phyloP scores from a whole-genome alignment of 1,140 invertebrate species.

The Cydia pomonella region DNA sequence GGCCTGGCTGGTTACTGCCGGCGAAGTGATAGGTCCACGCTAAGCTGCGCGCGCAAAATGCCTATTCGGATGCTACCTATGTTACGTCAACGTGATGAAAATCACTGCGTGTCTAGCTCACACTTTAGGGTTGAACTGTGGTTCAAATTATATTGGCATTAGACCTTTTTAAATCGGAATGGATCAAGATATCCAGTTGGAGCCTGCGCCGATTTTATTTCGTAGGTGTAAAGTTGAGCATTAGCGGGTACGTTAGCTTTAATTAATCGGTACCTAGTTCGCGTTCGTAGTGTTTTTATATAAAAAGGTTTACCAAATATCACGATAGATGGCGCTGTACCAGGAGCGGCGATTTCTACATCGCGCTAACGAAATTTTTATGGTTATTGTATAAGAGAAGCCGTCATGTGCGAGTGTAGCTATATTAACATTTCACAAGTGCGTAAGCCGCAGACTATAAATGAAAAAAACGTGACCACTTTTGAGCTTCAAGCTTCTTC shows the following conservation, averaged over 20 bases:
- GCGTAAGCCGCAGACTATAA: too few species aligned
- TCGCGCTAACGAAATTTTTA: too few species aligned
- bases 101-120: neutral
- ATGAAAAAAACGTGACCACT: too few species aligned
- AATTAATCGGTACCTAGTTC: constrained; percentile 43
- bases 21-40: constrained; percentile 59
- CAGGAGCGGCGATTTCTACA: too few species aligned
- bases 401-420: too few species aligned
- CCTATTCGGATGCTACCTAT: neutral
- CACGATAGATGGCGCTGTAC: too few species aligned
- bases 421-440: too few species aligned
- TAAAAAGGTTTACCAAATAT: too few species aligned
- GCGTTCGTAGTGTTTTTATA: neutral
- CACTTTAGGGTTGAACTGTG: neutral
- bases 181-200: constrained; percentile 34
- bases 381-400: too few species aligned
- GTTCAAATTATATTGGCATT: neutral
- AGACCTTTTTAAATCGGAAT: neutral
- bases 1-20: constrained; percentile 71
- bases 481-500: too few species aligned
- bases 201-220: constrained; percentile 74
- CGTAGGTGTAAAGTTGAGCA: constrained; percentile 66
- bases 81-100: neutral
- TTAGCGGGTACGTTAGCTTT: constrained; percentile 51
- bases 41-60: constrained; percentile 63